Evolutionary conservation across 2,113 vertebrate genomes (phyloP), one percentile per base, ranked within the genome.

Genomic region (Agelaius tricolor): DNA sequence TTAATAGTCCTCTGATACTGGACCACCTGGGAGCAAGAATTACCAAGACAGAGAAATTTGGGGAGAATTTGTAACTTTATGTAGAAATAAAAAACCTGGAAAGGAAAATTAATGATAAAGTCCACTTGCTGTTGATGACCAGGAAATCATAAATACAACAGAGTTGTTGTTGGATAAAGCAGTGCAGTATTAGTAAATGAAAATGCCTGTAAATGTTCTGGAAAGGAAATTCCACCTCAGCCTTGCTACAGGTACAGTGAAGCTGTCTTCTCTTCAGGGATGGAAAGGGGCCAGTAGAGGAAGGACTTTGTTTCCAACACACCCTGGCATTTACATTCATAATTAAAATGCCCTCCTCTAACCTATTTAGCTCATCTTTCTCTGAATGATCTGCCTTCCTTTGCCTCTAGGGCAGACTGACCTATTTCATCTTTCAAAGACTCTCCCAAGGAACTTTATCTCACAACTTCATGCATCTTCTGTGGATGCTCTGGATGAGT

Each of bases 291-390:
- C 7, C 77, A 55, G 68, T 14, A 43, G 9, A 84, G 20, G 33
- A 84, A 62, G 51, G 59, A 89, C 55, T 41, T 81, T 27, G 43
- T 51, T 81, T 94, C 63, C 61, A 89, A 74, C 43, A 77, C 15
- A 85, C 47, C n/a, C 20, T 13, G 10, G 24, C 57, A 59, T 66
- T 90, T 35, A 74, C 76, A 73, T 80, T 66, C 49, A 61, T 88
- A 80, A 94, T 84, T 84, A 81, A 84, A 91, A 94, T n/a, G 17
- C 15, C 7, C 31, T 89, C 26, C 68, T 86, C 51, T 66, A 87
- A 94, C 33, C 68, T 81, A 58, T 84, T 77, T 57, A 95, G 65
- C 52, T 95, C 81, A 67, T 52, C 73, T 93, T 95, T 81, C 89
- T 66, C 39, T 11, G 10, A 90, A 75, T 10, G 21, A 27, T 85